These are phyloP conservation scores for Caracal caracal DNA, from an alignment of 2,113 vertebrate species.

Conservation along the genomic window DNA sequence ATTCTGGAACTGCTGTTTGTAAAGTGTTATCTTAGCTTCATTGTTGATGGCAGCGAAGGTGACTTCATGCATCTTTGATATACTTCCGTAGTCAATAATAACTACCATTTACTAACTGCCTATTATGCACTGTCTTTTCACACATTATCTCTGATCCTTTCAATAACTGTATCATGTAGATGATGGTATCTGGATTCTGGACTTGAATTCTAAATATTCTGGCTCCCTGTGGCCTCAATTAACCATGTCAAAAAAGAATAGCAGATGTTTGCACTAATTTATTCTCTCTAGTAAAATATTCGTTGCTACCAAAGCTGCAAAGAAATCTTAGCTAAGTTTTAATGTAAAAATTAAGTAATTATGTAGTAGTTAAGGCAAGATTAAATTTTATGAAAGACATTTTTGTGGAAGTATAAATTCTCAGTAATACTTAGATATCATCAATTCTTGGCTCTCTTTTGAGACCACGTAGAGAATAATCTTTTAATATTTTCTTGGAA, in stretches of 20 bases:
- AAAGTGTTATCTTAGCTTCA: background rate
- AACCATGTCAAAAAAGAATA: conserved; percentile 6
- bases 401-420: conserved; percentile 19
- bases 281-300: background rate
- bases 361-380: background rate
- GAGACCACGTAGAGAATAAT: background rate
- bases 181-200: background rate
- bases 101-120: background rate
- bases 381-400: conserved; percentile 14
- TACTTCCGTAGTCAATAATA: background rate
- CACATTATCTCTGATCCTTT: background rate
- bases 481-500: conserved; percentile 32
- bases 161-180: background rate
- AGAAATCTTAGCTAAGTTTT: conserved; percentile 9
- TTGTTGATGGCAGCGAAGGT: background rate
- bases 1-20: background rate
- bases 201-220: conserved; percentile 37
- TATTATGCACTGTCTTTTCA: background rate
- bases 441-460: background rate
- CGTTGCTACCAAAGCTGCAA: background rate
- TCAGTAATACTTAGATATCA: background rate
- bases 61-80: background rate
- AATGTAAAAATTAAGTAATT: conserved; percentile 29
- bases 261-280: background rate
- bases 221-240: background rate